Conservation (phyloP, 1,140 invertebrate genomes). For the Dendroctonus ponderosae region DNA sequence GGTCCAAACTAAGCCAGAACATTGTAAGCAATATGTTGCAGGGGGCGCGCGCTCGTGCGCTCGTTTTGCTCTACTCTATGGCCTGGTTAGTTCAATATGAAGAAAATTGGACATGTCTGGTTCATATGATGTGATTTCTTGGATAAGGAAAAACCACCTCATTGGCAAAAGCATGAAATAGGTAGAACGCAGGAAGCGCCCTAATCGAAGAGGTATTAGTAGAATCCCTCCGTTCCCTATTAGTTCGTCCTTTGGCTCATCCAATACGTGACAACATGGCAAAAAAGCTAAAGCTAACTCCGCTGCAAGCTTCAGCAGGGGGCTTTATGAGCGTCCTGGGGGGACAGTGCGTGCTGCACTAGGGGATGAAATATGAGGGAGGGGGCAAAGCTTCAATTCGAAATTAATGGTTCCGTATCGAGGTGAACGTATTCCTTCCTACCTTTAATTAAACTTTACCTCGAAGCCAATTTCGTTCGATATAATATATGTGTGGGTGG, state of each 20-base stretch:
- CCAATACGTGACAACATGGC: not conserved
- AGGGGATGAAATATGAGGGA: constrained; percentile 18
- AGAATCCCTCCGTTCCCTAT: too few species aligned
- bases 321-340: constrained; percentile 11
- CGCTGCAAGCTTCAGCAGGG: constrained; percentile 6
- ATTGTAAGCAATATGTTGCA: too few species aligned
- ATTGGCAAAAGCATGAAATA: not conserved
- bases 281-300: constrained; percentile 5
- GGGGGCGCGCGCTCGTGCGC: too few species aligned
- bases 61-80: too few species aligned
- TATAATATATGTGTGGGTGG: constrained; percentile 24
- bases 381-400: constrained; percentile 31
- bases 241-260: too few species aligned
- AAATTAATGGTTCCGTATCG: constrained; percentile 29
- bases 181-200: not conserved
- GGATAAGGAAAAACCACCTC: not conserved
- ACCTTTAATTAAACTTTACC: constrained; percentile 35
- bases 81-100: too few species aligned
- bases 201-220: too few species aligned
- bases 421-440: constrained; percentile 28
- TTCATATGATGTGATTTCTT: not conserved
- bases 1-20: too few species aligned
- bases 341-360: constrained; percentile 18
- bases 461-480: constrained; percentile 29
- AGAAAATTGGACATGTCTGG: too few species aligned